Base-by-base conservation (phyloP, 2,797 vertebrate genomes). In the Harpagifer antarcticus region DNA sequence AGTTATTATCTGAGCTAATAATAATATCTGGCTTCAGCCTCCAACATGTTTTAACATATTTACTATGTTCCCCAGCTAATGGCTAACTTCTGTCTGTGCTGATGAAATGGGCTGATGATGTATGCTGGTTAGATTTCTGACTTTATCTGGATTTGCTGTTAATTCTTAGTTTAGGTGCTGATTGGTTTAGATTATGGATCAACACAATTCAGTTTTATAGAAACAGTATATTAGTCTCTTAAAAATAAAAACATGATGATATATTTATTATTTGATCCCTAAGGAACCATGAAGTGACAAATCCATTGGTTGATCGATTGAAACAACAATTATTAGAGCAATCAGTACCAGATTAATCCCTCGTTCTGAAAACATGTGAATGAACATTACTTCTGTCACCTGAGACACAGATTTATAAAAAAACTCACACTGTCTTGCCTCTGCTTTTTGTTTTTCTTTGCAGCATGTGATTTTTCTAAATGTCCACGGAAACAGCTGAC, bases 381-480 rank as follows among this genome's bases (percentile, higher is more conserved):
- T 42, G 7, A 27, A 15, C 0, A 2, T 45, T 12, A 10, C n/a
- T 33, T 37, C 8, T 47, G 33, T 37, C 33, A 37, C 33, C 33
- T 37, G 8, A 37, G 7, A 9, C 33, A 37, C 5, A 37, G 2
- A 19, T 13, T 49, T 70, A 3, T 31, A 58, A 13, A 5, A 45
- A 9, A 17, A 1, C 54, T 80, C 1, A 84, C 23, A 3, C 19
- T 49, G 7, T 42, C 15, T 67, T 76, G 27, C 12, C 20, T 47
- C 2, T 69, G 12, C 60, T 31, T 62, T 50, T 54, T 58, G 13
- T 85, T 84, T 76, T 69, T 40, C 48, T 82, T 89, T 88, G 50
- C 91, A 95, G 92, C 87, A 94, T 91, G 92, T 89, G 71, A 93
- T 93, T 85, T 93, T 91, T 71, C 84, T 85, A 90, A 90, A 90